These are phyloP conservation scores for Drosophila aff. DNA, from an alignment of 1,140 invertebrate genomes.

Conservation along the genomic window DNA sequence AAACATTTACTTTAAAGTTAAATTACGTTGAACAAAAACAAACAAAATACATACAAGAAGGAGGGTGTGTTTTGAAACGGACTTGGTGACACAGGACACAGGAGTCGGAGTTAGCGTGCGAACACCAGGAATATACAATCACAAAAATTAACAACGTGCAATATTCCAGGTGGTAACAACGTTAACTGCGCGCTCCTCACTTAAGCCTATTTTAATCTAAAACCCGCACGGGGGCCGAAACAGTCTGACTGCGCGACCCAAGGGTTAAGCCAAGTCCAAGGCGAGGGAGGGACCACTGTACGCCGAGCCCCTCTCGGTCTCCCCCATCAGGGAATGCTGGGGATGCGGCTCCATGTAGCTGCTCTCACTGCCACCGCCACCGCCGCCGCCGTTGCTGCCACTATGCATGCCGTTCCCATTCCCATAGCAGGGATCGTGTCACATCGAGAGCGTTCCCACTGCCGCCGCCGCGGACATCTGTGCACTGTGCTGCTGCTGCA, in stretches of 20 bases:
- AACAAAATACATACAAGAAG: slow-evolving; percentile 67
- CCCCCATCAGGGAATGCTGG: slow-evolving; percentile 46
- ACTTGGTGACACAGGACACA: slow-evolving; percentile 1
- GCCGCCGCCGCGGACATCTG: slow-evolving; percentile 78
- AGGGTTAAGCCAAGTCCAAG: slow-evolving; percentile 63
- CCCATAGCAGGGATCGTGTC: slow-evolving; percentile 63
- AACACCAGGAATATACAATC: slow-evolving; percentile 80
- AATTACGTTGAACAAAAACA: slow-evolving; percentile 69
- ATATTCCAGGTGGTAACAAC: slow-evolving; percentile 64
- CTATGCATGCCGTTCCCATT: slow-evolving; percentile 14
- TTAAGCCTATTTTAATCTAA: slow-evolving; percentile 16
- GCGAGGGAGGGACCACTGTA: slow-evolving; percentile 68
- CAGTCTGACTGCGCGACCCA: slow-evolving; percentile 54
- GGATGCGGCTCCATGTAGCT: slow-evolving; percentile 57
- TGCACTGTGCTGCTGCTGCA: slow-evolving; percentile 73
- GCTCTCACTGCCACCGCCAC: slow-evolving; percentile 7
- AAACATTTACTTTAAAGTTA: slow-evolving; percentile 55
- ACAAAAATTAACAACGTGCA: slow-evolving; percentile 85
- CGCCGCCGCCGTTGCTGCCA: not conserved
- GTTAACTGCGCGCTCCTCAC: slow-evolving; percentile 19
- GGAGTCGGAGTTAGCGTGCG: slow-evolving; percentile 23
- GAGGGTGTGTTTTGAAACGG: slow-evolving; percentile 1
- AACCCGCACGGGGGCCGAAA: slow-evolving; percentile 10
- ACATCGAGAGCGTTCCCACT: slow-evolving; percentile 79
- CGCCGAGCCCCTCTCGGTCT: slow-evolving; percentile 7